phyloP scores from a whole-genome alignment of 2,797 vertebrate genomes.

The Varecia variegata region DNA sequence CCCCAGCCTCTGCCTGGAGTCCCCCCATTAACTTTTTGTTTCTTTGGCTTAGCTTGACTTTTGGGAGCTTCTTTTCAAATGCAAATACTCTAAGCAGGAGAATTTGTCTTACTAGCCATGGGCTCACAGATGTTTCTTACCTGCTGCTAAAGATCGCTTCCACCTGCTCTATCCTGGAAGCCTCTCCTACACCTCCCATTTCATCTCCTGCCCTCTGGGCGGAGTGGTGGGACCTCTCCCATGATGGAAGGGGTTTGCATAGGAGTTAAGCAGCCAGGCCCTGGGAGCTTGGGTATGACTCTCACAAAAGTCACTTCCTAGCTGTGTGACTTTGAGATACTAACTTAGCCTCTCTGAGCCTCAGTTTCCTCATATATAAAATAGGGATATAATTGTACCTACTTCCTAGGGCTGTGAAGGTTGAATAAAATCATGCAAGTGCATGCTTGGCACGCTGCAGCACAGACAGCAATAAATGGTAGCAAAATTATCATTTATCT shows the following conservation, averaged over 20 bases:
- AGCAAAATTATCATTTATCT: neutral
- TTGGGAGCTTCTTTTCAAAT: neutral
- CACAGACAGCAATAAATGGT: neutral
- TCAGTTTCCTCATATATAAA: neutral
- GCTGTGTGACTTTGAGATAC: neutral
- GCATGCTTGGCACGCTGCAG: fast-evolving
- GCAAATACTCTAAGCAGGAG: neutral
- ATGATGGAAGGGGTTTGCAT: neutral
- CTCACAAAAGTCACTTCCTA: neutral
- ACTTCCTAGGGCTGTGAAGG: neutral
- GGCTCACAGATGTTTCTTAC: neutral
- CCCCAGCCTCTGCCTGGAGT: neutral
- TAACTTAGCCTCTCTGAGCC: neutral
- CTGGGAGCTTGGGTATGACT: neutral
- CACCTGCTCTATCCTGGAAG: neutral
- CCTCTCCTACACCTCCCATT: neutral
- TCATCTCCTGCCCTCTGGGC: neutral
- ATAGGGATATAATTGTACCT: neutral
- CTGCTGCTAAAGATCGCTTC: neutral
- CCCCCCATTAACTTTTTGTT: neutral
- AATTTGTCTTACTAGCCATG: neutral
- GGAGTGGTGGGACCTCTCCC: neutral
- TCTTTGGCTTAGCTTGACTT: neutral
- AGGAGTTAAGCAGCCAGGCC: neutral
- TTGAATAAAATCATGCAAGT: neutral